phyloP scores from a whole-genome alignment of 2,888 invertebrate genomes.

The Scaptodrosophila latifasciaeformis region DNA sequence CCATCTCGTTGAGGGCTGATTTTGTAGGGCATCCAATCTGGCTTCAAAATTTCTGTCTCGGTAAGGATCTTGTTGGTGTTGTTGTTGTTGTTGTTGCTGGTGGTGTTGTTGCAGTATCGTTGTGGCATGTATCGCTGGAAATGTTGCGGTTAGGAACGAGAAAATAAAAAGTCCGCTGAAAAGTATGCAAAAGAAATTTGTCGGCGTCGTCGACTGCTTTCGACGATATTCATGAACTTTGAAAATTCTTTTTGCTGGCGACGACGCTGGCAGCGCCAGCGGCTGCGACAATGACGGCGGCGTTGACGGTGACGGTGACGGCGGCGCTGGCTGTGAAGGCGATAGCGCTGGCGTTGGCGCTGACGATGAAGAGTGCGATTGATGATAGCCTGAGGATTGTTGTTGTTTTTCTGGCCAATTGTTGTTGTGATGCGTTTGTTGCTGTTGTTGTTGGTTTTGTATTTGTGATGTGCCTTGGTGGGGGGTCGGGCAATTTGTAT shows the following conservation, averaged over 20 bases:
- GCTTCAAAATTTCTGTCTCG: too few relatives aligned
- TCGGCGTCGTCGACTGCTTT: too few relatives aligned
- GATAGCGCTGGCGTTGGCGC: slow-evolving; percentile 15
- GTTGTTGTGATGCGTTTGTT: slow-evolving; percentile 14
- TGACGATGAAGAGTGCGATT: slow-evolving; percentile 5
- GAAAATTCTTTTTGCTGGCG: too few relatives aligned
- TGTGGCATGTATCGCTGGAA: slow-evolving; percentile 55
- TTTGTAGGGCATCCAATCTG: too few relatives aligned
- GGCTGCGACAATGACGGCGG: slow-evolving; percentile 1
- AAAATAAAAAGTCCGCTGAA: slow-evolving; percentile 38
- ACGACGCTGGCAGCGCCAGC: background rate
- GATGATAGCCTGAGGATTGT: background rate
- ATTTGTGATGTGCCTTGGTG: slow-evolving; percentile 5
- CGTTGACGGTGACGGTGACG: slow-evolving; percentile 17
- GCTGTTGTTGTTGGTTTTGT: slow-evolving; percentile 20
- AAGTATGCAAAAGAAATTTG: slow-evolving; percentile 24
- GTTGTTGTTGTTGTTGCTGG: slow-evolving; percentile 21
- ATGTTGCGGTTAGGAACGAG: slow-evolving; percentile 45
- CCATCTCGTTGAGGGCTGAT: too few relatives aligned
- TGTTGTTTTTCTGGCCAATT: slow-evolving; percentile 14
- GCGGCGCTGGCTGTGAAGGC: slow-evolving; percentile 8
- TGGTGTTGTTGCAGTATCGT: slow-evolving; percentile 26
- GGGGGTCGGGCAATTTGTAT: background rate
- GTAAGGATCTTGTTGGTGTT: too few relatives aligned
- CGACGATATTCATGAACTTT: too few relatives aligned